Evolutionary conservation across 2,888 invertebrate species (phyloP), one percentile per base, ranked within the genome.

Genomic region (Campoletis raptor): DNA sequence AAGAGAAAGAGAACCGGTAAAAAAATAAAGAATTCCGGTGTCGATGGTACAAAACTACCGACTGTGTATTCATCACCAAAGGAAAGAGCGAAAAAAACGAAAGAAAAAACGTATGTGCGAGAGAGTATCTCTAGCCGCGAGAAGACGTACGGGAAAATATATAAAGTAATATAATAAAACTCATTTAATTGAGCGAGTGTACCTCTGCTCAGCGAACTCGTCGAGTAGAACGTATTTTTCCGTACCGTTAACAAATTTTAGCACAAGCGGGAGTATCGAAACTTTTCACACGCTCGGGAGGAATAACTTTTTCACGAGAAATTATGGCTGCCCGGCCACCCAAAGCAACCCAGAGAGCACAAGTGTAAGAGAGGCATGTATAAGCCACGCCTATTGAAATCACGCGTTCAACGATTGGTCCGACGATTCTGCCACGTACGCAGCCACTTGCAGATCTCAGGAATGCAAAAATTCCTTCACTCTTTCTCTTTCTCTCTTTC

Each of bases 331-430:
- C 92, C 52, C 91, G 91, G 89, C 90, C 90, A 72, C 57, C 86
- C 89, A 86, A 81, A 88, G 81, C 83, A 84, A 88, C 88, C 81
- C 61, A 80, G 77, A 72, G 82, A 74, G 67, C 85, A 81, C 80
- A 83, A 78, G 82, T 80, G 82, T 80, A 83, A 70, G 80, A 76
- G 76, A 57, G 82, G 82, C 83, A 82, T 69, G 37, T 90, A 79
- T 85, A 93, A 91, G 91, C 93, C 93, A 93, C 93, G 93, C 93
- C 93, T 92, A 93, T 93, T 89, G 77, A 87, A 89, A 87, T 89
- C 90, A 85, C 88, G 86, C 78, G 88, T 85, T 77, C 88, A 82
- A 89, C 89, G 89, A 93, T 93, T 93, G 93, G 93, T 81, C 81
- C 85, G 83, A 78, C 64, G 81, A 82, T 86, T 79, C 85, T 93